Percentiles rank a stretch among this genome's conserved stretches.
phyloP scores from a whole-genome alignment of 2,888 invertebrate species.

The Cyaniris semiargus region DNA sequence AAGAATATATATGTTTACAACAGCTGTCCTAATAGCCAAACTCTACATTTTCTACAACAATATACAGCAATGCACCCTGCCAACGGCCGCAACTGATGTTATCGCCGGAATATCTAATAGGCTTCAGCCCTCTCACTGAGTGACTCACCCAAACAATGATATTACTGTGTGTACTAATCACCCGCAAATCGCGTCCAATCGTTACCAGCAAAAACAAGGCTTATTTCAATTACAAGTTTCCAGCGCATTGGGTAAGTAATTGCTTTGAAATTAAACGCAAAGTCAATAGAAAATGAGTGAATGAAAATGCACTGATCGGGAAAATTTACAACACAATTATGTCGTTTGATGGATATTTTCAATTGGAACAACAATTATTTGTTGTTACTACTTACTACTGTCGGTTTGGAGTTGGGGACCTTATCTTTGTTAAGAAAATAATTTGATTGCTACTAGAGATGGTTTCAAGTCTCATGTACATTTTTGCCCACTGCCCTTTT shows the following conservation, averaged over 20 bases:
- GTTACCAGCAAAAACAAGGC: neutral
- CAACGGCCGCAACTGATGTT: neutral
- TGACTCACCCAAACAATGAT: neutral
- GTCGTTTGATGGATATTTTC: too few species aligned
- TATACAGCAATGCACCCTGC: neutral
- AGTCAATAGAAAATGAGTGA: neutral
- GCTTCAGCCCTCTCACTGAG: neutral
- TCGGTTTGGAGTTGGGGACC: too few species aligned
- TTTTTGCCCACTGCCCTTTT: too few species aligned
- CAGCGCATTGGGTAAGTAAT: neutral
- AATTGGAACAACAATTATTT: neutral
- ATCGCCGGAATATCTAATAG: constrained; percentile 5
- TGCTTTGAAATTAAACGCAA: neutral
- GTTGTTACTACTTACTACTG: too few species aligned
- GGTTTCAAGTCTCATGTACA: too few species aligned
- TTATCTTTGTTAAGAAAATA: too few species aligned
- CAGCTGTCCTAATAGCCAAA: neutral
- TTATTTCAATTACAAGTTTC: neutral
- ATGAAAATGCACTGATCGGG: neutral
- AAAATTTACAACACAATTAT: neutral
- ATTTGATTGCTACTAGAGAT: too few species aligned
- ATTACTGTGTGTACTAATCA: neutral
- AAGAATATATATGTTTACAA: too few species aligned
- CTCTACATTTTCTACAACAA: neutral
- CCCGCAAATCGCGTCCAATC: neutral